Base-by-base conservation (phyloP, 2,797 vertebrate genomes). In the Pipistrellus kuhlii region DNA sequence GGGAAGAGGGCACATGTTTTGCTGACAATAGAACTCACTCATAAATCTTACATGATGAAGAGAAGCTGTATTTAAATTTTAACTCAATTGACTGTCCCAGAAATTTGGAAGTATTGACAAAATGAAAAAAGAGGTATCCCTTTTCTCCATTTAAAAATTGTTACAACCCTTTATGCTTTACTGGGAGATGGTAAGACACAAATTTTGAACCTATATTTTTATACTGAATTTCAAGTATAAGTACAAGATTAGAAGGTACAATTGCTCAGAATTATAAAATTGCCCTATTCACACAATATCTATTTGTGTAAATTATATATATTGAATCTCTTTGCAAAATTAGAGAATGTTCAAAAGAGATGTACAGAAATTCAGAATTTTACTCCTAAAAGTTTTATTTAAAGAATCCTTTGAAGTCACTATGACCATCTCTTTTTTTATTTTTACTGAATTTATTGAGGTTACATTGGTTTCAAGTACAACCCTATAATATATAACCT, bases 41-140 rank as follows among this genome's bases (percentile, higher is more conserved):
- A 55, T 66, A 30, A 86, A 69, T 83, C 41, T 95, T 71, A 62
- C 13, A 66, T 86, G 75, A 5, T 44, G 44, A 68, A 30, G 46
- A 9, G 21, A 87, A 90, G 59, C 88, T 89, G 93, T 85, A 88
- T 87, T 94, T 94, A 93, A 64, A 6, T 64, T 92, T 94, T 68
- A 92, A 94, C 73, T 95, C 82, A 93, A 88, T 35, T 90, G 62
- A 46, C 20, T 80, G 84, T 88, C 85, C 81, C 73, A 91, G 48
- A 94, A 88, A 30, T 27, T 72, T 92, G 18, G 48, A 94, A 88
- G 80, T 94, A 96, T 44, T 81, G 72, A 73, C 46, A 59, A 80
- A 92, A 82, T 83, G 35, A 75, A 90, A 75, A 48, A 77, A 86
- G 8, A 76, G 1, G 1, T 57, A 85, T 76, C 9, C 51, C 83